Base-by-base conservation (phyloP, 2,113 vertebrate species). In the Perca schrenkii region DNA sequence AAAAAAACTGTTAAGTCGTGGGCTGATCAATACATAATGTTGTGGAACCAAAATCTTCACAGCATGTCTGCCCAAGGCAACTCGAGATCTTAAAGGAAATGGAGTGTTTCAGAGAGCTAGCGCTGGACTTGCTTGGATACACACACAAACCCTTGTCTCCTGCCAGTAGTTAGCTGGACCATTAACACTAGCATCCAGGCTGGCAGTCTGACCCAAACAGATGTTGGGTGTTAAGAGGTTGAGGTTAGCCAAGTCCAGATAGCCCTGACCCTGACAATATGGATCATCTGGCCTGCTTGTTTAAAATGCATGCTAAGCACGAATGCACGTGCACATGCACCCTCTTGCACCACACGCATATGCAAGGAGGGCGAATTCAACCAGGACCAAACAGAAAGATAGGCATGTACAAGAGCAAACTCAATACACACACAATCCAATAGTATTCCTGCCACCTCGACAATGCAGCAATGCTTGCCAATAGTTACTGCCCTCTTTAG, bases 141-240 rank as follows among this genome's bases (percentile, higher is more conserved):
- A 74, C 81, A 83, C 60, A 74, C 65, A 86, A 62, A 83, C 25
- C 31, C 60, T 65, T 0, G n/a, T 77, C 75, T 88, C 69, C 40
- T 68, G 70, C 89, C 78, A 79, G 88, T 82, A 67, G 76, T 90
- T 80, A 85, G 74, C 62, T 22, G 61, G 80, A 86, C 77, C 81
- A 83, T 74, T 80, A 84, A 74, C 80, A 75, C 67, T 58, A 74
- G 74, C 70, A 52, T 86, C 65, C 86, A 84, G 7, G 49, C 74
- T 62, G 86, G 58, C 79, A 63, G 50, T 52, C 83, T 66, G 79
- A 86, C 81, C 86, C 50, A 14, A 76, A 81, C 91, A 89, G 91
- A 88, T 91, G 91, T 83, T 85, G 19, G 70, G 69, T 71, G 77
- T 88, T 79, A 75, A 47, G 53, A 68, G 86, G 84, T 78, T 61